Evolutionary conservation across 2,113 vertebrate species (phyloP).

Genomic region (Bettongia penicillata): DNA sequence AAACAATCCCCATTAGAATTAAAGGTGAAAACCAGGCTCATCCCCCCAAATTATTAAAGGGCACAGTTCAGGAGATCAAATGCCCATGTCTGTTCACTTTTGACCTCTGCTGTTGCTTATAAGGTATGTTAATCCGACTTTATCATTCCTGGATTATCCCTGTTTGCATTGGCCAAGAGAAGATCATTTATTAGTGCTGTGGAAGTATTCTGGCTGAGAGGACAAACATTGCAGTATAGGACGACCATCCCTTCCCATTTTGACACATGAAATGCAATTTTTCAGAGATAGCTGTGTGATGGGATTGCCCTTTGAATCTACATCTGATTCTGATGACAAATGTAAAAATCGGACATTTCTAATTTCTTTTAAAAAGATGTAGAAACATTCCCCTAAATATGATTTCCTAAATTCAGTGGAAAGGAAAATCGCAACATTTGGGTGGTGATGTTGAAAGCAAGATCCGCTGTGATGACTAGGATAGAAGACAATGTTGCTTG

Average conservation of each 20-base stretch:
- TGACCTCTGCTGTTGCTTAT: neutral
- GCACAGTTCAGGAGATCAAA: neutral
- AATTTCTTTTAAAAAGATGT: neutral
- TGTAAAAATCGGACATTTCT: neutral
- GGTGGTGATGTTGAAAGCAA: neutral
- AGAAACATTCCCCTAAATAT: neutral
- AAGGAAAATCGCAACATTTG: neutral
- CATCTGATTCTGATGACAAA: neutral
- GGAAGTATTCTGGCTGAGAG: neutral
- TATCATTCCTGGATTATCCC: neutral
- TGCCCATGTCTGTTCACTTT: conserved; percentile 2
- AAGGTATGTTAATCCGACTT: neutral
- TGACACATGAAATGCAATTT: neutral
- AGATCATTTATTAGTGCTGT: neutral
- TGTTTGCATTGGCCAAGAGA: neutral
- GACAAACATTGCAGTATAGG: neutral
- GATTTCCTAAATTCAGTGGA: conserved; percentile 38
- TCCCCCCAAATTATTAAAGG: neutral
- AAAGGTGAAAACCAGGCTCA: conserved; percentile 7
- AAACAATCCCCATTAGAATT: neutral
- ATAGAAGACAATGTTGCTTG: conserved; percentile 19
- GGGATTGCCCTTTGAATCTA: neutral
- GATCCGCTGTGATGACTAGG: neutral
- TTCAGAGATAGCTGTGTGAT: neutral
- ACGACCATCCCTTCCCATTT: neutral